Conservation (phyloP, 2,113 vertebrate species). For the Spizaetus ornatus region DNA sequence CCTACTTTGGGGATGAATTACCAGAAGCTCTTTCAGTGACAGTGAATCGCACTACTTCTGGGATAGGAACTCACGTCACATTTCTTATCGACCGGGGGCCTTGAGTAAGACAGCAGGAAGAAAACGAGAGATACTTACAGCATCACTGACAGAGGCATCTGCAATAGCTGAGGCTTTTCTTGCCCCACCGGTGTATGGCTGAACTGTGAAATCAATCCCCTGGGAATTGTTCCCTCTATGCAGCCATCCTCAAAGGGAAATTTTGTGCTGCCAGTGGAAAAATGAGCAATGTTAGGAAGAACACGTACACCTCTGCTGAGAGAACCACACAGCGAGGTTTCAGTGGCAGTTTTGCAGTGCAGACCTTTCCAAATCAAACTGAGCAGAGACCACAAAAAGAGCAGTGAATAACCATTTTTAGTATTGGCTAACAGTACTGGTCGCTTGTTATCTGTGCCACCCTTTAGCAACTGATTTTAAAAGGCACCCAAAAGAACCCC, state of each 20-base stretch:
- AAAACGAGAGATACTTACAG: not conserved
- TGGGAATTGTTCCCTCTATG: not conserved
- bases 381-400: not conserved
- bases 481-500: not conserved
- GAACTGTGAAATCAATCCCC: not conserved
- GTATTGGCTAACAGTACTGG: not conserved
- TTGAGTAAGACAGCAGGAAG: not conserved
- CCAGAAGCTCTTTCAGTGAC: not conserved
- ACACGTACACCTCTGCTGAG: not conserved
- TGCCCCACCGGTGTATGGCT: not conserved
- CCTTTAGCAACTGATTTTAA: not conserved
- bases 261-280: not conserved
- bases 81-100: not conserved
- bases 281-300: not conserved
- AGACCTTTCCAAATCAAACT: not conserved
- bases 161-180: not conserved
- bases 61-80: too few relatives aligned
- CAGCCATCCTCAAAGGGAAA: not conserved
- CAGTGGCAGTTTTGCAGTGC: not conserved
- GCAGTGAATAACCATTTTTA: not conserved
- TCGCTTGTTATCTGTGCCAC: not conserved
- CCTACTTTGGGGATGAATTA: not conserved
- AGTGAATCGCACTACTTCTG: not conserved
- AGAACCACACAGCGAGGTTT: not conserved
- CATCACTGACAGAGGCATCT: not conserved